phyloP scores from a whole-genome alignment of 1,140 invertebrate genomes.

The Lepidurus packardi region DNA sequence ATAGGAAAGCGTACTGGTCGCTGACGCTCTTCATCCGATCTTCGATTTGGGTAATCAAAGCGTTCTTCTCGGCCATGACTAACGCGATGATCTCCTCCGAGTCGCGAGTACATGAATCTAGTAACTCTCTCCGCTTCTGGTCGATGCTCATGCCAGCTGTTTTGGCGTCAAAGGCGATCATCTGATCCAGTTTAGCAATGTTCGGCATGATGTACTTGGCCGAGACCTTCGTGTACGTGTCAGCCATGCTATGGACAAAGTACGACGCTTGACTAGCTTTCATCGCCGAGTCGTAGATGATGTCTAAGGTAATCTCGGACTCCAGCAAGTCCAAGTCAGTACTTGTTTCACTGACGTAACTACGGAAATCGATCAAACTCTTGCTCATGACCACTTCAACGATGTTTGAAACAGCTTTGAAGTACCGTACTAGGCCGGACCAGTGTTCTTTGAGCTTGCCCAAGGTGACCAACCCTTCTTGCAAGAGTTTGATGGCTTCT shows the following conservation, averaged over 20 bases:
- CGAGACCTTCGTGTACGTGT: conserved; percentile 26
- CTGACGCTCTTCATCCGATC: background rate
- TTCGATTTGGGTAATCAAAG: conserved; percentile 13
- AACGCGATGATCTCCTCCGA: conserved; percentile 25
- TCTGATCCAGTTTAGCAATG: conserved; percentile 22
- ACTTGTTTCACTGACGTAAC: conserved; percentile 26
- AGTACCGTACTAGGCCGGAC: background rate
- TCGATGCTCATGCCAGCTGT: conserved; percentile 22
- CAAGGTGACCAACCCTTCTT: conserved; percentile 13
- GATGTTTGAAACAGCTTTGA: conserved; percentile 24
- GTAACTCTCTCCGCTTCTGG: background rate
- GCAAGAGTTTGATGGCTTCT: conserved; percentile 1
- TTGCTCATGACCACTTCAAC: background rate
- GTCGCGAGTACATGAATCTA: conserved; percentile 16
- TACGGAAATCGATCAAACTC: conserved; percentile 26
- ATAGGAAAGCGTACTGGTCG: conserved; percentile 12
- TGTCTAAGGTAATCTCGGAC: conserved; percentile 22
- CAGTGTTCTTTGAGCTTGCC: background rate
- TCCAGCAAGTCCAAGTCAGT: conserved; percentile 3
- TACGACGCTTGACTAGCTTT: conserved; percentile 31
- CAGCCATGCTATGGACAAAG: conserved; percentile 30
- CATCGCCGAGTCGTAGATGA: conserved; percentile 27
- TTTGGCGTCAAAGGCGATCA: conserved; percentile 24
- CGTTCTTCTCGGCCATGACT: conserved; percentile 27
- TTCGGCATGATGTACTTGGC: conserved; percentile 30